Evolutionary conservation across 2,797 vertebrate species (phyloP).

Genomic region (Sebastes miniatus): DNA sequence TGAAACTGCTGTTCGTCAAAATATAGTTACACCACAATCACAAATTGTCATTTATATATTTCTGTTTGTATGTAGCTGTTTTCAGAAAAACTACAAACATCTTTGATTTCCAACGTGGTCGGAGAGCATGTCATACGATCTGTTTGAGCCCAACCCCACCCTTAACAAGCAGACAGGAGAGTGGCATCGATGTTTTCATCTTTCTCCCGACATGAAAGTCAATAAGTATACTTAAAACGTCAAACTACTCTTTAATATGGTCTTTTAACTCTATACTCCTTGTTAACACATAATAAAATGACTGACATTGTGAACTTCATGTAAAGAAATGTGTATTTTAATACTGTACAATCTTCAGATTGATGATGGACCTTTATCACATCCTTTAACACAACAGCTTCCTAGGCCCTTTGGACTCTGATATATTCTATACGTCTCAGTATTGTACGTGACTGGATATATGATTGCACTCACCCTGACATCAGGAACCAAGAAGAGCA

Average conservation of each 20-base stretch:
- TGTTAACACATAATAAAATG: background rate
- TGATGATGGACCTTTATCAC: background rate
- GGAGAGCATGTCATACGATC: background rate
- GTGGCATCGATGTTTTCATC: background rate
- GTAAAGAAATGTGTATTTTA: background rate
- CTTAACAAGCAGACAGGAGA: too few relatives aligned
- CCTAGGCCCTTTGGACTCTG: background rate
- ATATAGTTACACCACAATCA: background rate
- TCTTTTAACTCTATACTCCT: background rate
- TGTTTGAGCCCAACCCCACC: background rate
- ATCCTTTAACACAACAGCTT: background rate
- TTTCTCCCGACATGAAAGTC: background rate
- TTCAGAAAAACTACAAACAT: too few relatives aligned
- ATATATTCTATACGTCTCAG: background rate
- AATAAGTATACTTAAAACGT: background rate
- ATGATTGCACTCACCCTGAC: background rate
- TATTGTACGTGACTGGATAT: background rate
- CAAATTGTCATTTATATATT: background rate
- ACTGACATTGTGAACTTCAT: background rate
- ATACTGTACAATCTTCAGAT: background rate
- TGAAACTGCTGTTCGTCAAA: background rate
- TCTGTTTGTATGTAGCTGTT: background rate
- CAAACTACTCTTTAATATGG: background rate
- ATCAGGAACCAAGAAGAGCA: background rate
- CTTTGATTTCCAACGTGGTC: background rate